These are phyloP conservation scores for Apotomis turbidana DNA, from an alignment of 2,888 invertebrate genomes.

Conservation along the genomic window DNA sequence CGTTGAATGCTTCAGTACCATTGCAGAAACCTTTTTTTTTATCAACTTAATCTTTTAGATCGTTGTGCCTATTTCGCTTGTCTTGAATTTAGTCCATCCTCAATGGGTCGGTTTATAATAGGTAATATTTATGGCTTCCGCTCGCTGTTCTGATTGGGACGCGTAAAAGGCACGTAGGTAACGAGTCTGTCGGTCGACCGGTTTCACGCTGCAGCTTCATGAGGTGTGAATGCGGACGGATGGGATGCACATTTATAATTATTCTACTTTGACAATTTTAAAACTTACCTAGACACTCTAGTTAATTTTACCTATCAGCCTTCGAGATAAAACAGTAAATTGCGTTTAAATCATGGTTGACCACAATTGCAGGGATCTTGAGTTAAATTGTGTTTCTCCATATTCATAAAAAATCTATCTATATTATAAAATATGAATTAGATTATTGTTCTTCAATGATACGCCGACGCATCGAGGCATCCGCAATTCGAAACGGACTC, in stretches of 20 bases:
- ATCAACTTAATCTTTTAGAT: neutral
- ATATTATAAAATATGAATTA: neutral
- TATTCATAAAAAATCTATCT: neutral
- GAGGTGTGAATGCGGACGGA: slow-evolving; percentile 70
- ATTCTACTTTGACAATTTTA: slow-evolving; percentile 63
- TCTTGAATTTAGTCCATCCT: slow-evolving; percentile 4
- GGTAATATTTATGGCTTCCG: slow-evolving; percentile 31
- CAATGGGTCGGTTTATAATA: slow-evolving; percentile 10
- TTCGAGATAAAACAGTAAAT: too few relatives aligned
- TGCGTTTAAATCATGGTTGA: too few relatives aligned
- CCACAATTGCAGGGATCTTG: too few relatives aligned
- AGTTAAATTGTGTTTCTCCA: too few relatives aligned
- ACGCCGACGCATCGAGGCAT: slow-evolving; percentile 54
- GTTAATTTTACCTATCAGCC: too few relatives aligned
- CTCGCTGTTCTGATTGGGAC: slow-evolving; percentile 23
- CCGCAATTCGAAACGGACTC: slow-evolving; percentile 55
- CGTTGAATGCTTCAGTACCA: neutral
- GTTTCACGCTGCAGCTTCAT: slow-evolving; percentile 68
- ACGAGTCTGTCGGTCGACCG: slow-evolving; percentile 51
- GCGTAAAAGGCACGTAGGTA: slow-evolving; percentile 16
- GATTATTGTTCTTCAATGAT: slow-evolving; percentile 13
- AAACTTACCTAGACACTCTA: slow-evolving; percentile 34
- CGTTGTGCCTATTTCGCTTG: neutral
- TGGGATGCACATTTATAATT: slow-evolving; percentile 59
- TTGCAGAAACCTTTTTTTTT: neutral